These are phyloP conservation scores for Ganaspis brasiliensis DNA, from an alignment of 2,888 invertebrate species.

Conservation along the genomic window DNA sequence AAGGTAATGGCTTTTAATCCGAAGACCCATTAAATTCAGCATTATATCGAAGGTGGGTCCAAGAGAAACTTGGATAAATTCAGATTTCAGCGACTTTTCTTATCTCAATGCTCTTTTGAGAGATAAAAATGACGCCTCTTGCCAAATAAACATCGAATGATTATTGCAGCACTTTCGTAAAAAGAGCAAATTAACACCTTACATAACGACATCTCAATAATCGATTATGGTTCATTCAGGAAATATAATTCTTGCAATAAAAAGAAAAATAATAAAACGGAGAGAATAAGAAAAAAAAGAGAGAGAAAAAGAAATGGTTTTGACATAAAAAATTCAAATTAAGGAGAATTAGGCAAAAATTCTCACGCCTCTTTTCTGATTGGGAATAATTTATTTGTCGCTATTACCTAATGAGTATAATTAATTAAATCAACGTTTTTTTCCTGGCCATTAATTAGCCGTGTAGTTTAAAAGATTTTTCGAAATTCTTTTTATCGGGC, in stretches of 20 bases:
- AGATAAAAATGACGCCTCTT: constrained; percentile 13
- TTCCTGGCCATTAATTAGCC: constrained; percentile 10
- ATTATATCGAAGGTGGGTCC: constrained; percentile 28
- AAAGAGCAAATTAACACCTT: not conserved
- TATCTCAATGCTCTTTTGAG: constrained; percentile 27
- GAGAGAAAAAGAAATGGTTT: too few relatives aligned
- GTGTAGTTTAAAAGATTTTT: not conserved
- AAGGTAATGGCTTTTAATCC: not conserved
- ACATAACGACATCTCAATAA: constrained; percentile 2
- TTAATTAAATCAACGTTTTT: constrained; percentile 18
- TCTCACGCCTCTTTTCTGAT: not conserved
- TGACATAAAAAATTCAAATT: too few relatives aligned
- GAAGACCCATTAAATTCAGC: not conserved
- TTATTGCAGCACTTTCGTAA: not conserved
- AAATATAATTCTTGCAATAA: not conserved
- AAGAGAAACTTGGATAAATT: constrained; percentile 18
- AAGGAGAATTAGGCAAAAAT: too few relatives aligned
- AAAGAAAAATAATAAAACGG: too few relatives aligned
- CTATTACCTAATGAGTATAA: constrained; percentile 3
- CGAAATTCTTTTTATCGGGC: not conserved
- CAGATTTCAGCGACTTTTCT: constrained; percentile 17
- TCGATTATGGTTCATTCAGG: not conserved
- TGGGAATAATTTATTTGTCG: not conserved
- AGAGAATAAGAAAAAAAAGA: too few relatives aligned
- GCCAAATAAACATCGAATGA: constrained; percentile 5